Conservation (phyloP, 2,797 vertebrate species). For the Poecilia picta region DNA sequence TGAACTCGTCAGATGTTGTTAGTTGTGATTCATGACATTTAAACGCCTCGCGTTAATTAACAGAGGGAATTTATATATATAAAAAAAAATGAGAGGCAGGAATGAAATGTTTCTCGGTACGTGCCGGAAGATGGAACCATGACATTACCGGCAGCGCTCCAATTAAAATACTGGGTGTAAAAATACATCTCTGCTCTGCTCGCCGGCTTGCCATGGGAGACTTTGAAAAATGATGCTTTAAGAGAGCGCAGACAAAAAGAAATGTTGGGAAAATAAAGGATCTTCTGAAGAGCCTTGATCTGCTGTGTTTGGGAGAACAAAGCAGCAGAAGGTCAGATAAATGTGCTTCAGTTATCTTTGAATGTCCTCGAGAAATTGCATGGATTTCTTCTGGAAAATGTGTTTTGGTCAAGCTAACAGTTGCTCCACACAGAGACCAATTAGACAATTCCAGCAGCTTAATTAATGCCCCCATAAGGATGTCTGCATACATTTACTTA, state of each 20-base stretch:
- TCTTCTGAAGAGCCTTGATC: background rate
- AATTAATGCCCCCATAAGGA: slow-evolving; percentile 68
- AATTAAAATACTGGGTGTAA: slow-evolving; percentile 75
- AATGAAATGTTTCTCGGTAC: slow-evolving; percentile 65
- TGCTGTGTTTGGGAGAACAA: slow-evolving; percentile 3
- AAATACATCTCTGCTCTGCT: slow-evolving; percentile 53
- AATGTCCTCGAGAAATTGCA: slow-evolving; percentile 32
- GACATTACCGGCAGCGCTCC: slow-evolving; percentile 70
- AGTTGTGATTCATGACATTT: slow-evolving; percentile 77
- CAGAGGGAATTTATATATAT: slow-evolving; percentile 6
- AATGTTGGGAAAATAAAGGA: slow-evolving; percentile 24
- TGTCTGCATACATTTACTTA: slow-evolving; percentile 48
- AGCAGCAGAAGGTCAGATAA: slow-evolving; percentile 14
- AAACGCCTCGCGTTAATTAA: slow-evolving; percentile 76
- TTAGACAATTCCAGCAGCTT: slow-evolving; percentile 64
- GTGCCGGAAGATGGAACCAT: slow-evolving; percentile 58
- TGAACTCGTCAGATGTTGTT: slow-evolving; percentile 69
- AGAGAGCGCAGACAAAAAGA: slow-evolving; percentile 27
- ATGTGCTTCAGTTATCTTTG: slow-evolving; percentile 20
- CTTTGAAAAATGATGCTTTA: slow-evolving; percentile 34
- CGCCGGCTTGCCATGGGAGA: slow-evolving; percentile 33
- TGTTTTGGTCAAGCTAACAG: slow-evolving; percentile 51
- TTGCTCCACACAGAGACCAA: slow-evolving; percentile 65
- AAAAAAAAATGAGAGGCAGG: slow-evolving; percentile 7
- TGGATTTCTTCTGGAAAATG: slow-evolving; percentile 35